phyloP scores from a whole-genome alignment of 1,140 invertebrate species.

The Lordiphosa collinella region DNA sequence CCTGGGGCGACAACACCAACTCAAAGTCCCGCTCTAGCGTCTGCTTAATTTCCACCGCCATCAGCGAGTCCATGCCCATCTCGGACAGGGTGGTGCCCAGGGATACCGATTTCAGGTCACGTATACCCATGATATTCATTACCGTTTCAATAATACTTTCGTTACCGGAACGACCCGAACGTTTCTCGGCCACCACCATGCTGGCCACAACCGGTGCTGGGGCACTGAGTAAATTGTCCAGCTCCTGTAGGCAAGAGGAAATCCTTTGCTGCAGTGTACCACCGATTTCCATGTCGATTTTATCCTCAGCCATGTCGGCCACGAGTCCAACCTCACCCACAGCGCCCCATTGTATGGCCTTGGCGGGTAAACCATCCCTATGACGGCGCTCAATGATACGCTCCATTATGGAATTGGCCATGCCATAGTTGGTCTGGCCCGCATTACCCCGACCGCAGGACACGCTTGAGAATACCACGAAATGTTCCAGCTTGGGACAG shows the following conservation, averaged over 20 bases:
- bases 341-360: conserved; percentile 87
- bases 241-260: conserved; percentile 85
- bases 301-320: conserved; percentile 90
- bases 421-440: conserved; percentile 93
- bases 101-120: conserved; percentile 83
- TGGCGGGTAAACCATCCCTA: conserved; percentile 82
- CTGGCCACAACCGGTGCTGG: conserved; percentile 86
- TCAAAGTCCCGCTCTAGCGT: conserved; percentile 91
- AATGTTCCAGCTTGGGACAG: conserved; percentile 83
- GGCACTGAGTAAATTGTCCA: conserved; percentile 86
- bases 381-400: conserved; percentile 84
- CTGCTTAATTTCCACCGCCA: conserved; percentile 94
- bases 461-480: conserved; percentile 92
- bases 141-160: conserved; percentile 84
- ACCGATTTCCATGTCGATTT: conserved; percentile 87
- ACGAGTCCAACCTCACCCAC: conserved; percentile 87
- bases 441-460: conserved; percentile 93
- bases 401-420: conserved; percentile 88
- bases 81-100: conserved; percentile 89
- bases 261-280: conserved; percentile 93
- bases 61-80: conserved; percentile 93
- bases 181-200: conserved; percentile 89
- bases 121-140: conserved; percentile 83
- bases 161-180: conserved; percentile 80
- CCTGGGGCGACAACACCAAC: conserved; percentile 87